Conservation (phyloP, 2,888 invertebrate genomes). For the Agriopis marginaria region DNA sequence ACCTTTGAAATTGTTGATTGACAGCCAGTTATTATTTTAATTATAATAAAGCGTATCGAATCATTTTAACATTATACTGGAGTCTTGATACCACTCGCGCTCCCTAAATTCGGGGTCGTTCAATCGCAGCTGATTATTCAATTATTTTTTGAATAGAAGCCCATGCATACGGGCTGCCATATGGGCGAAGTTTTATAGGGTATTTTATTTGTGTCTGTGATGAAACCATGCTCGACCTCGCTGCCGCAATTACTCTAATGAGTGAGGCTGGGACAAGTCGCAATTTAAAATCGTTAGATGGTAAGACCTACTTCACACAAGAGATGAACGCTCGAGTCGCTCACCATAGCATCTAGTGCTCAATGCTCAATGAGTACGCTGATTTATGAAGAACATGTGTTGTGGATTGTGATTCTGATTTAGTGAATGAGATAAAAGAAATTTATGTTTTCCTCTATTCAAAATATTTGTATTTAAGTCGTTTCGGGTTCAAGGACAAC, state of each 20-base stretch:
- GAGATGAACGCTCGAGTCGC: conserved; percentile 9
- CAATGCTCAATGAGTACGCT: conserved; percentile 1
- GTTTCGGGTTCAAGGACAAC: background rate
- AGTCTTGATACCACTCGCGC: conserved; percentile 32
- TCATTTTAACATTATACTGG: conserved; percentile 27
- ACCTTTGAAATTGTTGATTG: conserved; percentile 14
- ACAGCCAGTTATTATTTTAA: conserved; percentile 28
- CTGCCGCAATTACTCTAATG: conserved; percentile 74
- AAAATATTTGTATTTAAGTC: background rate
- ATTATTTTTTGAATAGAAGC: conserved; percentile 29
- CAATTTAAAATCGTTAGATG: conserved; percentile 76
- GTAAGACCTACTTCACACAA: conserved; percentile 38
- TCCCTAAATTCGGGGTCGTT: conserved; percentile 41
- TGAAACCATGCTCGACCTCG: conserved; percentile 79
- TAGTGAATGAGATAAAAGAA: conserved; percentile 1
- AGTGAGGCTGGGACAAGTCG: conserved; percentile 71
- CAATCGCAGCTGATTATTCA: conserved; percentile 37
- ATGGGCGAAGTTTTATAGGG: conserved; percentile 65
- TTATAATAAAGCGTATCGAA: conserved; percentile 35
- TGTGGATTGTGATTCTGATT: conserved; percentile 8
- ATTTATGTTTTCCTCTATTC: background rate
- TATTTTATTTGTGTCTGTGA: conserved; percentile 74
- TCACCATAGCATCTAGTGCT: conserved; percentile 2
- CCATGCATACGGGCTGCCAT: conserved; percentile 49
- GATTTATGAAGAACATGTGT: conserved; percentile 19